Evolutionary conservation across 2,888 invertebrate genomes (phyloP).

Genomic region (Rhyacophila evoluta): DNA sequence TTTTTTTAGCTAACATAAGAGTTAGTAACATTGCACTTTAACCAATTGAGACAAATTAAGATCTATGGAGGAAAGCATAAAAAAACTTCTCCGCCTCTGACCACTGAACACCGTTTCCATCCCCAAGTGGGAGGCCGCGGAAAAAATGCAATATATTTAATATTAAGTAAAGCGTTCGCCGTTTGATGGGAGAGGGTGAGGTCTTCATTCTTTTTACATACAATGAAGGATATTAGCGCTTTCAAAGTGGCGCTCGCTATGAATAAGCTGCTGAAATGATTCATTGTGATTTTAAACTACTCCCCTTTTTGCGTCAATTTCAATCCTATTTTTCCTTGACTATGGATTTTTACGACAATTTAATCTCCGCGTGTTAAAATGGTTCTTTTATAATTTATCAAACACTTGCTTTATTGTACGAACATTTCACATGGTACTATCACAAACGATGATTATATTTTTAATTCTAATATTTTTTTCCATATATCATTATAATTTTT

Average conservation of each 20-base stretch:
- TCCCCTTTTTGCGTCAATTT: background rate
- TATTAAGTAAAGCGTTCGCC: slow-evolving; percentile 48
- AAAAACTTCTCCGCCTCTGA: too few relatives aligned
- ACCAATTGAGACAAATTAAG: too few relatives aligned
- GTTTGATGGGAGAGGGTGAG: slow-evolving; percentile 23
- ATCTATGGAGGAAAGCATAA: too few relatives aligned
- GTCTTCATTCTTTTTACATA: background rate
- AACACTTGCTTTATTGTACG: too few relatives aligned
- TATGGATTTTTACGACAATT: background rate
- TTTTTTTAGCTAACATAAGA: too few relatives aligned
- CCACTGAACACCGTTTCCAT: background rate
- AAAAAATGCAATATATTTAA: slow-evolving; percentile 54
- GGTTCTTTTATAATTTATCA: too few relatives aligned
- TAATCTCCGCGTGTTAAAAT: background rate
- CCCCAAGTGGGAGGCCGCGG: slow-evolving; percentile 22
- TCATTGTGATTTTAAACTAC: slow-evolving; percentile 29
- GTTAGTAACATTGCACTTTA: too few relatives aligned
- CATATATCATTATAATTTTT: too few relatives aligned
- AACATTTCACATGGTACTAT: too few relatives aligned
- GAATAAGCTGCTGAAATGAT: background rate
- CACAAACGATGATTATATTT: too few relatives aligned
- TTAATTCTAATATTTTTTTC: too few relatives aligned
- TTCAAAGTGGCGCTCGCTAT: slow-evolving; percentile 23
- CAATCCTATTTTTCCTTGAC: background rate
- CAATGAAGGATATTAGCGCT: slow-evolving; percentile 32